A percentile compares a stretch with the other conserved stretches of the same genome.
Evolutionary conservation across 2,888 invertebrate genomes (phyloP).

Genomic region (Megaustenia siamemsis): DNA sequence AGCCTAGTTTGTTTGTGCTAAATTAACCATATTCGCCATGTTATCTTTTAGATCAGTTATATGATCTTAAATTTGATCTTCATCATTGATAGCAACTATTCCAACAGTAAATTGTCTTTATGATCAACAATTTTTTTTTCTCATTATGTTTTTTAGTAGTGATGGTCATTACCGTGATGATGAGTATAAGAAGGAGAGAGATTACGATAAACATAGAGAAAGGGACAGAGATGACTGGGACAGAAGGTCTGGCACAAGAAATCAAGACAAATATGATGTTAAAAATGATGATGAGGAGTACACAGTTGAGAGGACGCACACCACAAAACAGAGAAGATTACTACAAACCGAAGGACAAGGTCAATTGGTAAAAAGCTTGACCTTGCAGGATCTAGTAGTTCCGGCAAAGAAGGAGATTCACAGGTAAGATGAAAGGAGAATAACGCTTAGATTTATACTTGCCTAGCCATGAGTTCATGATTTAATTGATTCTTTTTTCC

Average conservation of each 20-base stretch:
- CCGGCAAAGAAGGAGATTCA: constrained; percentile 65
- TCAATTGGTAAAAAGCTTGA: constrained; percentile 71
- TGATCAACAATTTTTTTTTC: neutral
- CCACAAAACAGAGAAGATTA: constrained; percentile 76
- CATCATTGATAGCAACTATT: neutral
- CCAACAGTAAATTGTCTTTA: neutral
- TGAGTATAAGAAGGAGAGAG: constrained; percentile 35
- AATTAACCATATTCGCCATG: too few species aligned
- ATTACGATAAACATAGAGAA: constrained; percentile 28
- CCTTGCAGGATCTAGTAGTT: constrained; percentile 70
- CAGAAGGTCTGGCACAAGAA: neutral
- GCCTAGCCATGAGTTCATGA: neutral
- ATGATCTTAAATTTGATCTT: neutral
- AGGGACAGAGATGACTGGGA: constrained; percentile 25
- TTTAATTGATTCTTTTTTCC: too few species aligned
- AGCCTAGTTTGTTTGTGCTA: too few species aligned
- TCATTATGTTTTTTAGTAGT: neutral
- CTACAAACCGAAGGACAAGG: constrained; percentile 65
- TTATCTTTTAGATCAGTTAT: too few species aligned
- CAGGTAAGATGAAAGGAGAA: constrained; percentile 57
- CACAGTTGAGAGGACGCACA: constrained; percentile 75
- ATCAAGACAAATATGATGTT: constrained; percentile 46
- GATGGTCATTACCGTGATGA: neutral
- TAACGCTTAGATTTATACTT: neutral
- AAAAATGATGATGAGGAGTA: constrained; percentile 66